Percentiles rank a stretch among this genome's conserved stretches.
These are phyloP conservation scores for Hetaerina americana DNA, from an alignment of 1,140 invertebrate species.

Conservation along the genomic window DNA sequence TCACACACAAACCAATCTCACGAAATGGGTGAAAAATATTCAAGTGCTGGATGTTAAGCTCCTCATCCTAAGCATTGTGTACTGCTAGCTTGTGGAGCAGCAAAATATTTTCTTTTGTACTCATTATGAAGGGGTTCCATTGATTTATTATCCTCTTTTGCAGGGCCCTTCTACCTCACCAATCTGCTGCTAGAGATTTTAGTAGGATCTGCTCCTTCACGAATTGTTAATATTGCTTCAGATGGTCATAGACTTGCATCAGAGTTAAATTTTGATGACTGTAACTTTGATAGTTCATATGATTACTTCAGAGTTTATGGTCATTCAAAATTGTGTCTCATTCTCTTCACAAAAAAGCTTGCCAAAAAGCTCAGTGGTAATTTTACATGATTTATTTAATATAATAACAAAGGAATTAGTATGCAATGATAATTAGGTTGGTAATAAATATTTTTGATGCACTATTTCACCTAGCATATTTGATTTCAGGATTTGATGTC, in stretches of 20 bases:
- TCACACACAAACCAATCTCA: not conserved
- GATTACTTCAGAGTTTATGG: conserved; percentile 1
- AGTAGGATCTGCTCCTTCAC: not conserved
- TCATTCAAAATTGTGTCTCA: not conserved
- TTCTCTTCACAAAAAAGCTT: conserved; percentile 23
- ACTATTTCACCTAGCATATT: too few relatives aligned
- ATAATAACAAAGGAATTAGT: too few relatives aligned
- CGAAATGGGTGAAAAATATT: not conserved
- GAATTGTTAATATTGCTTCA: conserved; percentile 26
- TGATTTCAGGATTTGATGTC: conserved; percentile 18
- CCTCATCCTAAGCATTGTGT: too few relatives aligned
- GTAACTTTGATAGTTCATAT: not conserved
- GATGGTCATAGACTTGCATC: conserved; percentile 24
- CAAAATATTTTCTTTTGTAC: not conserved
- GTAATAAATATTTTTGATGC: too few relatives aligned
- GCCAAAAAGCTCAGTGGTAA: conserved; percentile 16
- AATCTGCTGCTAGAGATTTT: not conserved
- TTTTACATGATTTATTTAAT: not conserved
- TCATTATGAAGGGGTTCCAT: not conserved
- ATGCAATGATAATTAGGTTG: too few relatives aligned
- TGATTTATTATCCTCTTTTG: not conserved
- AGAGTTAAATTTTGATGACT: not conserved
- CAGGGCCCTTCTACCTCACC: not conserved
- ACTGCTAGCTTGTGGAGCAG: not conserved
- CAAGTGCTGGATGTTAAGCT: not conserved